phyloP scores from a whole-genome alignment of 2,113 vertebrate genomes.

The Hemiscyllium ocellatum region DNA sequence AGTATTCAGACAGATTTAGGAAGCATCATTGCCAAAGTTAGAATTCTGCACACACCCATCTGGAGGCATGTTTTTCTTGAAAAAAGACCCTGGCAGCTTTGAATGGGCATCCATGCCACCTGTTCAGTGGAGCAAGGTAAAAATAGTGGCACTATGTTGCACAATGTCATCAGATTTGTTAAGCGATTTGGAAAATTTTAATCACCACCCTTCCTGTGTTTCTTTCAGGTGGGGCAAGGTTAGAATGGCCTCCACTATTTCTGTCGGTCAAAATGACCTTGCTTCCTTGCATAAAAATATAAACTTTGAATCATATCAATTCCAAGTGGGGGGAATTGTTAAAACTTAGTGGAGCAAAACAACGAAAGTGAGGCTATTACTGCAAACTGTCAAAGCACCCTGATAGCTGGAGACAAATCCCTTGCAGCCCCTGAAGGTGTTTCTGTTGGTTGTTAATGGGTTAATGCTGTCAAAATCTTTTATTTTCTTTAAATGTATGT shows the following conservation, averaged over 20 bases:
- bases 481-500: background rate
- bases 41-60: background rate
- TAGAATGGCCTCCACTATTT: background rate
- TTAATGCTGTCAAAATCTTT: slow-evolving; percentile 4
- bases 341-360: background rate
- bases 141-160: no score
- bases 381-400: background rate
- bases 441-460: background rate
- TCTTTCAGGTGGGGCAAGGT: background rate
- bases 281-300: background rate
- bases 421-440: background rate
- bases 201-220: no score
- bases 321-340: background rate
- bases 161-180: no score
- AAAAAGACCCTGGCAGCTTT: background rate
- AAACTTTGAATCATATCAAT: background rate
- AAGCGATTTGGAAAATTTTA: background rate
- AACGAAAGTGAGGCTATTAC: background rate
- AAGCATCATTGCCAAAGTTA: background rate
- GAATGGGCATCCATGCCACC: background rate
- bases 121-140: background rate
- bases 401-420: background rate
- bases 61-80: background rate
- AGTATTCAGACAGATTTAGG: background rate
- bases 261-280: background rate